phyloP scores from a whole-genome alignment of 2,113 vertebrate species.

The Lampris incognitus region DNA sequence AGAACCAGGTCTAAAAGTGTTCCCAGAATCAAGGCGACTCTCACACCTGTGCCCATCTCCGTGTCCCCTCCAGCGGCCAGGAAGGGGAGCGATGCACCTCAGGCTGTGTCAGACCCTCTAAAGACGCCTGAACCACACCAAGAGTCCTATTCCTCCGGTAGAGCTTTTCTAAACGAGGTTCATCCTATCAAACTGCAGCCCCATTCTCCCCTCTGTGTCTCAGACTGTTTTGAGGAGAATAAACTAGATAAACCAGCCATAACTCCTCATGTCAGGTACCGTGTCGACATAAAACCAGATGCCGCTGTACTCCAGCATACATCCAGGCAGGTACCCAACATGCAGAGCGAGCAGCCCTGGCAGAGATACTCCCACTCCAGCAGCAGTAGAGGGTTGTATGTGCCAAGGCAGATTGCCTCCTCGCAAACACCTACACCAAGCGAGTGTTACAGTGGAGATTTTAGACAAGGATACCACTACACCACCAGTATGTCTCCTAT shows the following conservation, averaged over 20 bases:
- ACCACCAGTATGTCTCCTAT: constrained; percentile 80
- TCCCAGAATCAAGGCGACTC: constrained; percentile 84
- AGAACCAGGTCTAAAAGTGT: constrained; percentile 90
- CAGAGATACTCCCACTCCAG: constrained; percentile 79
- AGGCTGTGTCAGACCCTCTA: constrained; percentile 73
- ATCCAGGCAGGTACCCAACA: constrained; percentile 71
- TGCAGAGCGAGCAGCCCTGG: constrained; percentile 80
- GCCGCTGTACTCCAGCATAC: constrained; percentile 89
- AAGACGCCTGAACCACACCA: constrained; percentile 75
- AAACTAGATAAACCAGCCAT: constrained; percentile 74
- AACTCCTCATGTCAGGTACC: constrained; percentile 91
- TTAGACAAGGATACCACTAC: constrained; percentile 82
- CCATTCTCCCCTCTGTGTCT: constrained; percentile 89
- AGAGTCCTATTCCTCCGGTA: constrained; percentile 81
- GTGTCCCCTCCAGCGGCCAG: constrained; percentile 79
- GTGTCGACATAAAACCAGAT: constrained; percentile 94
- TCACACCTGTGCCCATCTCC: constrained; percentile 86
- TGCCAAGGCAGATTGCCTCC: constrained; percentile 82
- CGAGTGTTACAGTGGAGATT: constrained; percentile 89
- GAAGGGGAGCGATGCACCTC: constrained; percentile 81
- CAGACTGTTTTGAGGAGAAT: constrained; percentile 86
- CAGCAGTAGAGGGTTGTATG: constrained; percentile 83
- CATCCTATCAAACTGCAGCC: constrained; percentile 96
- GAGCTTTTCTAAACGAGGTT: constrained; percentile 89
- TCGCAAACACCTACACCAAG: constrained; percentile 92